Conservation (phyloP, 2,113 vertebrate species). For the Danio rerio region GRCz12tu NC_133193.1:20874501-20875000, state of each 20-base stretch:
- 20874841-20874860: constrained; percentile 68
- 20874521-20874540: constrained; percentile 34
- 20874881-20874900: constrained; percentile 67
- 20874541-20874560: constrained; percentile 48
- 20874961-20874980: constrained; percentile 70
- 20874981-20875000: constrained; percentile 80
- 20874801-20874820: constrained; percentile 19
- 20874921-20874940: constrained; percentile 69
- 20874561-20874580: constrained; percentile 37
- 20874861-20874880: constrained; percentile 66
- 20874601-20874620: constrained; percentile 37
- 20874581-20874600: constrained; percentile 13
- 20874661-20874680: constrained; percentile 47
- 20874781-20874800: constrained; percentile 42
- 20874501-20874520: constrained; percentile 37
- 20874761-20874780: constrained; percentile 43
- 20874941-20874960: constrained; percentile 80
- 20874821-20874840: constrained; percentile 4
- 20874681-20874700: constrained; percentile 52
- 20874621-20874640: constrained; percentile 48
- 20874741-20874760: constrained; percentile 21
- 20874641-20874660: constrained; percentile 48
- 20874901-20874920: constrained; percentile 60
- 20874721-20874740: constrained; percentile 39
- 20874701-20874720: constrained; percentile 24